Conservation (phyloP, 2,797 vertebrate species). For the Morus bassanus region DNA sequence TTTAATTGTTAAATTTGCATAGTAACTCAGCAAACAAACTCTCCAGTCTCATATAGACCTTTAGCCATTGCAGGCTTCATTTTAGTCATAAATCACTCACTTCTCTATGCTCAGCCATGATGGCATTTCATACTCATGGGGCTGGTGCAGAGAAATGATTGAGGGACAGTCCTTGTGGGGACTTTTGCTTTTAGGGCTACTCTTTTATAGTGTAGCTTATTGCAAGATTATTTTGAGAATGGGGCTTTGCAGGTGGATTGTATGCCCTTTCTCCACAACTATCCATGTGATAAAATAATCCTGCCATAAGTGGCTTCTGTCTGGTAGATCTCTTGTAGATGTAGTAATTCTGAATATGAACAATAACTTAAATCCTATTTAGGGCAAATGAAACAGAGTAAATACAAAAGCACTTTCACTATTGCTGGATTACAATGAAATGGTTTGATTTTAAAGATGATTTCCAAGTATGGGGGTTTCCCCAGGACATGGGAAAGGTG, state of each 20-base stretch:
- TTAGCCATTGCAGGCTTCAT: slow-evolving; percentile 59
- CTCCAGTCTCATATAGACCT: slow-evolving; percentile 58
- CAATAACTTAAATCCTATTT: background rate
- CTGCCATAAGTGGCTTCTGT: background rate
- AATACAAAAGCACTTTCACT: background rate
- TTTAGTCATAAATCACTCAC: slow-evolving; percentile 71
- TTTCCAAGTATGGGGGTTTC: background rate
- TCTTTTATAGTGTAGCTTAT: background rate
- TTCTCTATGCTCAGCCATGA: slow-evolving; percentile 28
- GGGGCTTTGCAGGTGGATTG: background rate
- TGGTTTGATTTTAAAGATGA: background rate
- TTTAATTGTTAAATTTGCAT: slow-evolving; percentile 83
- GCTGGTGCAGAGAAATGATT: slow-evolving; percentile 15
- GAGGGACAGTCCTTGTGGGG: background rate
- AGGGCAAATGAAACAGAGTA: background rate
- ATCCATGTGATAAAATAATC: background rate
- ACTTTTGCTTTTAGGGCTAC: background rate
- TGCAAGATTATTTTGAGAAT: slow-evolving; percentile 6
- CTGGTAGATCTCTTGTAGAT: background rate
- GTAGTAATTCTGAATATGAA: background rate
- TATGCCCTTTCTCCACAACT: background rate
- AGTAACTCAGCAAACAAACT: slow-evolving; percentile 81
- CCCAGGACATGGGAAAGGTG: background rate
- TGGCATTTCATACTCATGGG: slow-evolving; percentile 55
- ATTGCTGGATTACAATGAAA: background rate